phyloP scores from a whole-genome alignment of 37 sponge, comb jelly and placozoan genomes.

The Hexactinellida sp. region DNA sequence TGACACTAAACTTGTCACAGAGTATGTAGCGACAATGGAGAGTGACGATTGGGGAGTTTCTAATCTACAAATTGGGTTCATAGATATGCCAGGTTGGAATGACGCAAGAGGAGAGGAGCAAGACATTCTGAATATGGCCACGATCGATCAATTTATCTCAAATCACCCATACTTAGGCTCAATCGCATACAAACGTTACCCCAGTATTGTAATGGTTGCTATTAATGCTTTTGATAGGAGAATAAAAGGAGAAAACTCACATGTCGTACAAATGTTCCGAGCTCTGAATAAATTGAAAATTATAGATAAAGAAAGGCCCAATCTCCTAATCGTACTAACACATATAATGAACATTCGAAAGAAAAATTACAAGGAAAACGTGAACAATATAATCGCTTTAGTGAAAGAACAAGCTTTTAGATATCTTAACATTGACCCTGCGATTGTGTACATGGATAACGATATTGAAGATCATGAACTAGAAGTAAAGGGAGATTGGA shows the following conservation, averaged over 20 bases:
- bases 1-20: background rate
- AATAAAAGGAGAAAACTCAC: background rate
- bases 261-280: background rate
- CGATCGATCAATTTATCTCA: background rate
- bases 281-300: background rate
- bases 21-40: slow-evolving; percentile 5
- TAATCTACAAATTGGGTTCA: background rate
- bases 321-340: slow-evolving; percentile 9
- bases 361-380: background rate
- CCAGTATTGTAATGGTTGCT: background rate
- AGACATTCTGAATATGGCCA: background rate
- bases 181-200: background rate
- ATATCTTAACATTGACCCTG: background rate
- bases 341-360: background rate
- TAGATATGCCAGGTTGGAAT: background rate
- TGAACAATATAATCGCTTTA: background rate
- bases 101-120: background rate
- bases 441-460: background rate
- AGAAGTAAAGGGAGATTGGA: slow-evolving; percentile 1
- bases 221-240: background rate
- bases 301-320: background rate
- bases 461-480: background rate
- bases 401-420: background rate
- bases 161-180: background rate
- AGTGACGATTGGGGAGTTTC: background rate